A percentile compares a stretch with the other conserved stretches of the same genome.
Conservation (phyloP, 2,888 invertebrate genomes). For the Folsomia manolachei region DNA sequence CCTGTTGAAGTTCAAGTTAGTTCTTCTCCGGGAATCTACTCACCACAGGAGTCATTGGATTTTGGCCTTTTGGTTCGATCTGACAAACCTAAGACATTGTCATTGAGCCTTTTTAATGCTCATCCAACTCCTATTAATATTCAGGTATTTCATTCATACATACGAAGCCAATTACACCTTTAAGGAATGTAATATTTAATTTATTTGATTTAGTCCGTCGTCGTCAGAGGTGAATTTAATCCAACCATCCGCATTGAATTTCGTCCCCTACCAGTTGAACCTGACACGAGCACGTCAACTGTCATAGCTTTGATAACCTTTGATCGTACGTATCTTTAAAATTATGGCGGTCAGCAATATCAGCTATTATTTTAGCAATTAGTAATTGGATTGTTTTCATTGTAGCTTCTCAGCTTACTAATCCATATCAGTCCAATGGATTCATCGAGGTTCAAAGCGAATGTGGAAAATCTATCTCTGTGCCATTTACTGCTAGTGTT, state of each 20-base stretch:
- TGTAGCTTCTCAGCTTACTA: slow-evolving; percentile 40
- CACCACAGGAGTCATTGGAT: slow-evolving; percentile 73
- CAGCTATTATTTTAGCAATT: background rate
- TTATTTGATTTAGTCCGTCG: slow-evolving; percentile 52
- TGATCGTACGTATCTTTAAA: slow-evolving; percentile 62
- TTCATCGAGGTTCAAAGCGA: slow-evolving; percentile 49
- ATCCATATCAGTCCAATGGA: slow-evolving; percentile 44
- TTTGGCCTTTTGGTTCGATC: slow-evolving; percentile 75
- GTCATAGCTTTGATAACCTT: slow-evolving; percentile 68
- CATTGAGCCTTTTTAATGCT: slow-evolving; percentile 67
- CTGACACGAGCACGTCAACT: slow-evolving; percentile 63
- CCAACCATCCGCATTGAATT: slow-evolving; percentile 65
- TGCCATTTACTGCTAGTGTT: slow-evolving; percentile 66
- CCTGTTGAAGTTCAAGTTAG: slow-evolving; percentile 81
- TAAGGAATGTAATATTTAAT: background rate
- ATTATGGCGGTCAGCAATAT: background rate
- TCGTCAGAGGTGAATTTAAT: slow-evolving; percentile 47
- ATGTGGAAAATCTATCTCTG: slow-evolving; percentile 51
- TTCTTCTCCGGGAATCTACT: slow-evolving; percentile 68
- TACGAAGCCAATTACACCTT: background rate
- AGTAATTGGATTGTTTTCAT: background rate
- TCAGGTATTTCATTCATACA: slow-evolving; percentile 56
- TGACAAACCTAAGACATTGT: slow-evolving; percentile 64
- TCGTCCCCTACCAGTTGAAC: slow-evolving; percentile 64
- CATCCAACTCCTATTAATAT: slow-evolving; percentile 67